phyloP scores from a whole-genome alignment of 2,113 vertebrate genomes.

The Gallinago undulata region DNA sequence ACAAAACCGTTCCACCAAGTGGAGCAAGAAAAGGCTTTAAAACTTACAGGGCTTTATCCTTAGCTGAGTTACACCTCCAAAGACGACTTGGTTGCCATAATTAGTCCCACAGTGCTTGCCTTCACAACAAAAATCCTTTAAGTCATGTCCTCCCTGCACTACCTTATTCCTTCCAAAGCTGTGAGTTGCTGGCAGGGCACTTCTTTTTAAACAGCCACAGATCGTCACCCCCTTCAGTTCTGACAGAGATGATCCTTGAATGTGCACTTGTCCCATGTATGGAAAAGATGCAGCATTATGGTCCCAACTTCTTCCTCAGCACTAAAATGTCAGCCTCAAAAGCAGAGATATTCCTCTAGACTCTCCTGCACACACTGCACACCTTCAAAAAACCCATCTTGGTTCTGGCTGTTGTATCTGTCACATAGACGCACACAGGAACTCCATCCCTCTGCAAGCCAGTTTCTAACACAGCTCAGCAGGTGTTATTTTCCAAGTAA shows the following conservation, averaged over 20 bases:
- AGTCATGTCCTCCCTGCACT: not conserved
- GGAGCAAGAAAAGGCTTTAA: not conserved
- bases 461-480: not conserved
- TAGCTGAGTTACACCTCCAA: not conserved
- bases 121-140: not conserved
- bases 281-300: too few species aligned
- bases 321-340: too few species aligned
- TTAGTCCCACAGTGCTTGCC: not conserved
- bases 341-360: not conserved
- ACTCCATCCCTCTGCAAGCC: not conserved
- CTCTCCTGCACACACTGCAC: not conserved
- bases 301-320: too few species aligned
- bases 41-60: not conserved
- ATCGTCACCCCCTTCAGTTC: too few species aligned
- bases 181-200: too few species aligned
- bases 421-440: not conserved
- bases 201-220: too few species aligned
- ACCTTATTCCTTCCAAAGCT: not conserved
- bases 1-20: too few species aligned
- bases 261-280: too few species aligned
- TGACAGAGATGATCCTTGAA: too few species aligned
- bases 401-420: not conserved
- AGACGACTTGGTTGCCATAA: not conserved
- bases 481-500: not conserved
- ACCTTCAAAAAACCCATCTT: not conserved